phyloP scores from a whole-genome alignment of 2,888 invertebrate genomes.

The Keiferia lycopersicella region DNA sequence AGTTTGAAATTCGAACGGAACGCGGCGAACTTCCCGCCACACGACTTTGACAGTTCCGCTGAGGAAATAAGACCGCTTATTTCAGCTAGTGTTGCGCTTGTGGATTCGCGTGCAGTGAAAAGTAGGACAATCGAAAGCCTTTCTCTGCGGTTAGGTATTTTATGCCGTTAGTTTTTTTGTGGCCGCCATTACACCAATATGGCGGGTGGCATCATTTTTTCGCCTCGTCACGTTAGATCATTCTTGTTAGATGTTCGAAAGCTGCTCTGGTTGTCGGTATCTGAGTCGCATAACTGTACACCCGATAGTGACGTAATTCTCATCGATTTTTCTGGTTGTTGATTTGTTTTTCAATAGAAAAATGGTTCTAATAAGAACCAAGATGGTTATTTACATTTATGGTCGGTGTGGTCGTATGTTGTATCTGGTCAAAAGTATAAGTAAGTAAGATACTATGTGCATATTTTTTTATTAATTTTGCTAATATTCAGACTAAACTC shows the following conservation, averaged over 20 bases:
- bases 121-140: conserved; percentile 82
- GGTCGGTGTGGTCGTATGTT: background rate
- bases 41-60: conserved; percentile 55
- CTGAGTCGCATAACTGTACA: conserved; percentile 73
- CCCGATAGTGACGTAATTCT: conserved; percentile 66
- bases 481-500: too few relatives aligned
- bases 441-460: too few relatives aligned
- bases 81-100: conserved; percentile 58
- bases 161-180: conserved; percentile 81
- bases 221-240: conserved; percentile 81
- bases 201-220: conserved; percentile 78
- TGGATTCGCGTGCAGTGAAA: conserved; percentile 74
- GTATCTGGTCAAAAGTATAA: background rate
- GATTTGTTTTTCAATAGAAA: too few relatives aligned
- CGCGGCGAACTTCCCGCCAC: conserved; percentile 60
- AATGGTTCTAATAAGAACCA: background rate
- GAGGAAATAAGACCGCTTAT: conserved; percentile 56
- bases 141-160: conserved; percentile 79
- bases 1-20: conserved; percentile 55
- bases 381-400: background rate
- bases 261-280: conserved; percentile 67
- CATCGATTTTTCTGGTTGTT: conserved; percentile 14
- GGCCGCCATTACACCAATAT: conserved; percentile 76
- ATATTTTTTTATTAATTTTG: too few relatives aligned
- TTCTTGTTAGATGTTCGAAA: conserved; percentile 77